Evolutionary conservation across 64 coral and sea anemone species (phyloP), one percentile per base, ranked within the genome.

Genomic region (Pachyseris speciosa): DNA sequence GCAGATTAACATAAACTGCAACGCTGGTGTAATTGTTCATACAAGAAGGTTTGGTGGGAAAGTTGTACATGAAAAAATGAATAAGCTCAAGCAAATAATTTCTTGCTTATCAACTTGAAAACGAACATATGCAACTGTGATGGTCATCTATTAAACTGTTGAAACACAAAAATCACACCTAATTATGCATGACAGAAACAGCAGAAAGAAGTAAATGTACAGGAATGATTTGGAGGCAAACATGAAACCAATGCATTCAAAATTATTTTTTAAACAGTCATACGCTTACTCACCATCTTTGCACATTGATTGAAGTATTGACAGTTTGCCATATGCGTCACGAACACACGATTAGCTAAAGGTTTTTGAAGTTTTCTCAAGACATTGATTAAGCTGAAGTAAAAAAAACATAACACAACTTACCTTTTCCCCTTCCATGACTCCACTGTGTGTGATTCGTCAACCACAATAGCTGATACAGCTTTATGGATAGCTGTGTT

Each of bases 401-500:
- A 39, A 16, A 74, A 74, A 15, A 22, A 74, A 34, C 37, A 20
- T 10, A 43, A 40, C 71, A 37, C 37, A 34, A 27, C 37, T n/a
- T 39, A 74, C 71, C 71, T 74, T 15, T 74, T 74, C 29, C 34
- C 36, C 15, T 30, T 74, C 71, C 71, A 74, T 37, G 33, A 42
- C 28, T 74, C 71, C 37, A 74, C 43, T 40, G 71, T 74, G 3
- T 74, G 43, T 48, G 32, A 74, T 30, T 74, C 32, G 28, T 74
- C 43, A 22, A 74, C 71, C 37, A 38, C 33, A 40, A 38, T 74
- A 48, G 43, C 37, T 42, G 71, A 40, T 42, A 74, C 43, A 20
- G 20, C 37, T 48, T 74, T 74, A 48, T 74, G 32, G 4, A 74
- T 19, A 42, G 11, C 29, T 74, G 71, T 42, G 20, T 25, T 48